Evolutionary conservation across 2,888 invertebrate species (phyloP).

Genomic region (Baccha elongata): DNA sequence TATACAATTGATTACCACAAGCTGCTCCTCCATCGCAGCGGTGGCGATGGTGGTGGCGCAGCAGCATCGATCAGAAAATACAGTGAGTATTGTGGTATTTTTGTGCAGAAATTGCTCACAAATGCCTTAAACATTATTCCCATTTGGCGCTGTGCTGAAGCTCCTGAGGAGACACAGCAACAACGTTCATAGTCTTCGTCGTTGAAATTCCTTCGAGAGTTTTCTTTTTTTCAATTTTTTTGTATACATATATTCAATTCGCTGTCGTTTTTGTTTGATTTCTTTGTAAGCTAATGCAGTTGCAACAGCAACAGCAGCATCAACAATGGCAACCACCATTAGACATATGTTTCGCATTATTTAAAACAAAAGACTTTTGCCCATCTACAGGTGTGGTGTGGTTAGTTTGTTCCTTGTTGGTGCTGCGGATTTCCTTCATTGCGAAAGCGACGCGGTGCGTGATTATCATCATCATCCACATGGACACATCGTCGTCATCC

Average conservation of each 20-base stretch:
- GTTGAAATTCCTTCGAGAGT: slow-evolving; percentile 75
- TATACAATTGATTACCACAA: slow-evolving; percentile 73
- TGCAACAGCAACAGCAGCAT: slow-evolving; percentile 46
- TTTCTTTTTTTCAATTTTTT: slow-evolving; percentile 72
- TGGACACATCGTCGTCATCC: slow-evolving; percentile 45
- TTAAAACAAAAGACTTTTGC: slow-evolving; percentile 74
- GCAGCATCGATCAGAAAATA: slow-evolving; percentile 62
- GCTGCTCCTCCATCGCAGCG: slow-evolving; percentile 32
- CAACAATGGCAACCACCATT: slow-evolving; percentile 67
- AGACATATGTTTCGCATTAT: slow-evolving; percentile 74
- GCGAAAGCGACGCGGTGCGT: slow-evolving; percentile 60
- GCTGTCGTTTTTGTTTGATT: slow-evolving; percentile 46
- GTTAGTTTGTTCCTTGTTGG: slow-evolving; percentile 9
- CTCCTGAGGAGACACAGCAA: slow-evolving; percentile 12
- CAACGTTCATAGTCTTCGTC: slow-evolving; percentile 44
- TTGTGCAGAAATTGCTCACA: slow-evolving; percentile 67
- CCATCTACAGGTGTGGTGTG: slow-evolving; percentile 73
- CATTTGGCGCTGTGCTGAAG: slow-evolving; percentile 58
- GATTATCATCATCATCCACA: slow-evolving; percentile 63
- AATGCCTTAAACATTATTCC: slow-evolving; percentile 73
- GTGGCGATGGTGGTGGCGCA: background rate
- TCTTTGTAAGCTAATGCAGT: slow-evolving; percentile 72
- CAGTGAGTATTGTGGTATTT: slow-evolving; percentile 48
- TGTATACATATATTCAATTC: slow-evolving; percentile 18
- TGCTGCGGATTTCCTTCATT: slow-evolving; percentile 61